Conservation (phyloP, 2,888 invertebrate species). For the Pyrrhia umbra region DNA sequence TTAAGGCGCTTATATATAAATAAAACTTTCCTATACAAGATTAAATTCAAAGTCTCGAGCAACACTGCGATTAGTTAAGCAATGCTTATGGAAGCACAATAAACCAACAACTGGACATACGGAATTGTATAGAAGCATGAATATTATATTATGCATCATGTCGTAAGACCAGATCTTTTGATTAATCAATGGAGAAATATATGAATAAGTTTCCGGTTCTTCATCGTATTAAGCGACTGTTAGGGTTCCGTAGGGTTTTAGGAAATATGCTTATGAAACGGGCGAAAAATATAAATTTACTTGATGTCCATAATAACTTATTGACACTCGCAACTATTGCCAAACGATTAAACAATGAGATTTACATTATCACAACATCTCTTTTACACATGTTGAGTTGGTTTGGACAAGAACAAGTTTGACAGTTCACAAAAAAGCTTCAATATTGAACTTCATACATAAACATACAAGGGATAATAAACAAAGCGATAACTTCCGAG, state of each 20-base stretch:
- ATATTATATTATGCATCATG: constrained; percentile 42
- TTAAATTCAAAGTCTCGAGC: constrained; percentile 3
- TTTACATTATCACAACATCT: too few species aligned
- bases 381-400: too few species aligned
- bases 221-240: constrained; percentile 22
- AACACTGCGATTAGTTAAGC: constrained; percentile 13
- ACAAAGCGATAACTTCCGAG: too few species aligned
- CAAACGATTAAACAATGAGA: too few species aligned
- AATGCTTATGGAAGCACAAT: constrained; percentile 44
- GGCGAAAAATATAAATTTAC: too few species aligned
- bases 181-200: constrained; percentile 65
- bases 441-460: too few species aligned
- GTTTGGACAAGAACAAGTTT: too few species aligned
- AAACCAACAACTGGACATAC: constrained; percentile 32
- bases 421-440: too few species aligned
- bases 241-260: constrained; percentile 30
- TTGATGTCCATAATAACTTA: too few species aligned
- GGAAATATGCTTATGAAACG: background rate
- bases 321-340: too few species aligned
- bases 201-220: constrained; percentile 71
- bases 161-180: constrained; percentile 58
- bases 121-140: constrained; percentile 18
- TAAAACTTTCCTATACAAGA: constrained; percentile 5
- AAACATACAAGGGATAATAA: too few species aligned
- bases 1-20: background rate